Evolutionary conservation across 2,797 vertebrate genomes (phyloP), one percentile per base, ranked within the genome.

Genomic region (Danio kyathit): DNA sequence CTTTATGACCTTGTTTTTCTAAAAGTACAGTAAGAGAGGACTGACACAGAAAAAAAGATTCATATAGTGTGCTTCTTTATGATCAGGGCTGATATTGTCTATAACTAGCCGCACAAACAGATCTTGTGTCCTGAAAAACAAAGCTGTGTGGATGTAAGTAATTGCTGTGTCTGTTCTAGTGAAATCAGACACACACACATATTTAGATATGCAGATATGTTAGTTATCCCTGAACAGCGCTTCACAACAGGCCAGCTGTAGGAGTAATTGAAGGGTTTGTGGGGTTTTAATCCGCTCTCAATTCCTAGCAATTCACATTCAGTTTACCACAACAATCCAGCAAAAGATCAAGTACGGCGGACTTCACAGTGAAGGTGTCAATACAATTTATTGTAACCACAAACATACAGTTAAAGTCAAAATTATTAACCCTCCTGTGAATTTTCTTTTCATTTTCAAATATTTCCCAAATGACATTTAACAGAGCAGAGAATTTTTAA

Each of bases 131-230:
- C 67, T 41, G 49, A n/a, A 41, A 41, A 52, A 70, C 49, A 54
- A 70, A 54, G 51, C 9, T 54, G 14, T 54, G 67, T 70, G 49
- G 29, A 54, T 12, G 51, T 17, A 52, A 70, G 67, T 54, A 54
- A 52, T 54, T 40, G 49, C 1, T 54, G 29, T 40, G 5, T 54
- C 38, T 70, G 40, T 70, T 52, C 67, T n/a, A 17, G 29, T 40
- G 49, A 64, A 40, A 63, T 63, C 29, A 29, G 29, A 29, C 14
- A 51, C 14, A 67, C 41, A 67, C 14, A 10, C 48, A 70, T n/a
- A 69, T 70, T 52, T 70, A 70, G 21, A 70, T n/a, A 69, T 70
- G 16, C 67, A 70, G 49, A 70, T 41, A 70, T 41, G 48, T 52
- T 40, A 52, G 66, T 40, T 70, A 52, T 17, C 49, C 29, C 16